phyloP scores from a whole-genome alignment of 1,140 invertebrate species.

The Yoshiicerus persimilis region DNA sequence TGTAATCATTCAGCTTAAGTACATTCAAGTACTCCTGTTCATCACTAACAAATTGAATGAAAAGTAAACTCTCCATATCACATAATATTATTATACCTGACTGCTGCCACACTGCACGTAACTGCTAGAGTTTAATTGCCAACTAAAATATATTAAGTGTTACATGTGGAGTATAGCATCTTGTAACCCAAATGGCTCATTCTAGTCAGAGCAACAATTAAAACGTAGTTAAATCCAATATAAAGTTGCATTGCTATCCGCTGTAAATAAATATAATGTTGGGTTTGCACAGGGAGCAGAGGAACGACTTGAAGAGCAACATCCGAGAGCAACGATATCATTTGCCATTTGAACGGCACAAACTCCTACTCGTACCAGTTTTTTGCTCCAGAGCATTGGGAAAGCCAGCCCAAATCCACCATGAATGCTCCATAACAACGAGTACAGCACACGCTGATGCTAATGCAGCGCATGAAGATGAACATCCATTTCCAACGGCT shows the following conservation, averaged over 20 bases:
- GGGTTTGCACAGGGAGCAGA: neutral
- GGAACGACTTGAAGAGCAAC: neutral
- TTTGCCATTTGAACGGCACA: neutral
- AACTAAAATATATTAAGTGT: no score
- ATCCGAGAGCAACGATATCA: neutral
- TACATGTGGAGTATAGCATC: neutral
- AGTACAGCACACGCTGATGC: neutral
- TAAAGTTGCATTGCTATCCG: neutral
- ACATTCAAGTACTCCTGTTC: neutral
- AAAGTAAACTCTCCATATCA: neutral
- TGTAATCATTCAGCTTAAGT: conserved; percentile 17
- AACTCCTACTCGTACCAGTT: conserved; percentile 8
- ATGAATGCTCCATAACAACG: neutral
- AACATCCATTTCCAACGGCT: neutral
- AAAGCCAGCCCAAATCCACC: conserved; percentile 17
- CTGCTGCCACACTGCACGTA: neutral
- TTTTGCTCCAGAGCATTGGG: neutral
- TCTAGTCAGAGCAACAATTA: neutral
- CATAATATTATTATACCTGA: neutral
- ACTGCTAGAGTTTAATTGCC: no score
- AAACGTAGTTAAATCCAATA: neutral
- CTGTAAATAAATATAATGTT: neutral
- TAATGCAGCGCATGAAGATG: neutral
- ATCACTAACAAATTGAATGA: neutral
- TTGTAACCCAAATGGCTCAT: neutral